Base-by-base conservation (phyloP, 2,888 invertebrate genomes). In the Drosophila niveifrons region DNA sequence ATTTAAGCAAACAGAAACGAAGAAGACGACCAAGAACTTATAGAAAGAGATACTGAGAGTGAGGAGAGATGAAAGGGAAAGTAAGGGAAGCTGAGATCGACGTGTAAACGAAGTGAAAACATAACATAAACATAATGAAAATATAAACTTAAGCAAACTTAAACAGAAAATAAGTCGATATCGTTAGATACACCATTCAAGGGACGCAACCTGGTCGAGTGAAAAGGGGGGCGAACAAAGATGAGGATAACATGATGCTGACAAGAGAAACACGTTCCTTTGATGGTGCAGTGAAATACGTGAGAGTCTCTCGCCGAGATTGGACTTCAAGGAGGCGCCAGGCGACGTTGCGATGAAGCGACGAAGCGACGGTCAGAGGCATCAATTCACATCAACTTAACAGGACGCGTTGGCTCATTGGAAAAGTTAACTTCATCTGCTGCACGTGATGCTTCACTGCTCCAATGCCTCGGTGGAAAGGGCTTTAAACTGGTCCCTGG, bases 41-140 rank as follows among this genome's bases (percentile, higher is more conserved):
- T n/a, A 31, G 31, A 31, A 31, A 31, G 31, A 11, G 34, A 34
- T 11, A 23, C 4, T 23, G 4, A 36, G 36, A 36, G 11, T 36
- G 10, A 48, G 11, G 31, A 18, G 29, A 48, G 31, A 31, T 15
- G 29, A 41, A 29, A 28, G 43, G 28, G 13, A 41, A 17, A 39
- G 29, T 0, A 36, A n/a, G 29, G 7, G 29, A 17, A 44, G 64
- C 57, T 53, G 46, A 68, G 65, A 69, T 50, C 66, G 70, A 80
- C 59, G 78, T 74, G 78, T 77, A 80, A 80, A 82, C 83, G 83
- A 80, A 80, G 83, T 80, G 75, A 65, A 69, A 81, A 83, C 78
- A 82, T 80, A 81, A 83, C 78, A 80, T 80, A 81, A 81, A 81
- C 83, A 83, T 83, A 82, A 83, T 80, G 80, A 80, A 83, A 82